Evolutionary conservation across 1,140 invertebrate genomes (phyloP).

Genomic region (Ostrea edulis): DNA sequence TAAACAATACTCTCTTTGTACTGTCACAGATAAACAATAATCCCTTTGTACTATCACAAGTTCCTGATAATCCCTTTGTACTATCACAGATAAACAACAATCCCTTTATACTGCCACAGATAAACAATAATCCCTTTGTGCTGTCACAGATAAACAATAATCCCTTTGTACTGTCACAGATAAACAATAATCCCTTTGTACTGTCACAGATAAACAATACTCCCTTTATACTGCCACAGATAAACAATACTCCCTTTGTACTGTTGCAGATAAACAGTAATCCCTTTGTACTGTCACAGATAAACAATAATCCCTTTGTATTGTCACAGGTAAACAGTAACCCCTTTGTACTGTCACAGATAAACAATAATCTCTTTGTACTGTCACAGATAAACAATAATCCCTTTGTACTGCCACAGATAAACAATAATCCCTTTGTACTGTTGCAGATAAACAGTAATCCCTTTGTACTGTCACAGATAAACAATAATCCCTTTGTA

Average conservation of each 20-base stretch:
- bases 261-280: too few relatives aligned
- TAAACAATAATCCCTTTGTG: slow-evolving; percentile 64
- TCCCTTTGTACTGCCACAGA: slow-evolving; percentile 90
- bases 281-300: slow-evolving; percentile 90
- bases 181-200: slow-evolving; percentile 65
- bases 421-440: slow-evolving; percentile 65
- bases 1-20: too few relatives aligned
- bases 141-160: too few relatives aligned
- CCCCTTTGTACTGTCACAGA: slow-evolving; percentile 90
- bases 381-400: too few relatives aligned
- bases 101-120: slow-evolving; percentile 87
- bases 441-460: too few relatives aligned
- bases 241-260: slow-evolving; percentile 66
- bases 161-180: slow-evolving; percentile 90
- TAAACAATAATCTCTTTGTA: slow-evolving; percentile 66
- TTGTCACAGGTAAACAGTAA: too few relatives aligned
- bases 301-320: slow-evolving; percentile 65
- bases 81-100: slow-evolving; percentile 85
- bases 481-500: slow-evolving; percentile 65
- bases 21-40: slow-evolving; percentile 85
- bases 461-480: slow-evolving; percentile 90
- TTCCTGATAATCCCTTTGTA: too few relatives aligned
- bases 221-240: slow-evolving; percentile 90
- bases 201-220: too few relatives aligned
- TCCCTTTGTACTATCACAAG: neutral